Base-by-base conservation (phyloP, 2,113 vertebrate genomes). In the Phaethon lepturus region DNA sequence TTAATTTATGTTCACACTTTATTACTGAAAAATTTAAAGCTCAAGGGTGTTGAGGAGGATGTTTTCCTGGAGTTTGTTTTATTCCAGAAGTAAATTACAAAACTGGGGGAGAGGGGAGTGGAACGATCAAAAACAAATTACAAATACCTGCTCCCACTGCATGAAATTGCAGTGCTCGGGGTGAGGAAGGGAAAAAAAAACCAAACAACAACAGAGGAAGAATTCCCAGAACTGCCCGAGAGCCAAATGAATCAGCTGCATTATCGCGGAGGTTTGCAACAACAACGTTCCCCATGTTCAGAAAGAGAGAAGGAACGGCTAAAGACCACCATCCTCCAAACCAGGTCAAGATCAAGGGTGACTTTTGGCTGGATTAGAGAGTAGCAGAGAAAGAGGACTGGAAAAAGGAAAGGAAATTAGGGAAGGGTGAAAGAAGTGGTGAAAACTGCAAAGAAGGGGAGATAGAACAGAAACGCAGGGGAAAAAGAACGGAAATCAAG, bases 71-170 rank as follows among this genome's bases (percentile, higher is more conserved):
- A 79, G 91, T 96, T 92, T 80, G 79, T 84, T 81, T 90, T 38
- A 96, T 89, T 96, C 93, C 91, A 60, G 93, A 58, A 94, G 90
- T 94, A 94, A 97, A 96, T 83, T 29, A 96, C 49, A 76, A 94
- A 97, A 97, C 0, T 93, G 84, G 67, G 93, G 77, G 85, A 86
- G 74, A 82, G 29, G 75, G 62, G 47, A 62, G 17, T 4, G 44
- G 62, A 78, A 55, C 17, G 76, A 89, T 52, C 40, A 69, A 85
- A 88, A 91, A 2, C 90, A 95, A 96, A 97, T 87, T 56, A 78
- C 69, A 78, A 91, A 74, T 94, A 92, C 80, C 95, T 88, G 62
- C 91, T 97, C 83, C 95, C 89, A 92, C 40, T 69, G 88, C 81
- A 66, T 76, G 95, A 95, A 97, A 96, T 96, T 82, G 91, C 88